Base-by-base conservation (phyloP, 35 echinoderm and acorn worm species). In the Lytechinus variegatus region DNA sequence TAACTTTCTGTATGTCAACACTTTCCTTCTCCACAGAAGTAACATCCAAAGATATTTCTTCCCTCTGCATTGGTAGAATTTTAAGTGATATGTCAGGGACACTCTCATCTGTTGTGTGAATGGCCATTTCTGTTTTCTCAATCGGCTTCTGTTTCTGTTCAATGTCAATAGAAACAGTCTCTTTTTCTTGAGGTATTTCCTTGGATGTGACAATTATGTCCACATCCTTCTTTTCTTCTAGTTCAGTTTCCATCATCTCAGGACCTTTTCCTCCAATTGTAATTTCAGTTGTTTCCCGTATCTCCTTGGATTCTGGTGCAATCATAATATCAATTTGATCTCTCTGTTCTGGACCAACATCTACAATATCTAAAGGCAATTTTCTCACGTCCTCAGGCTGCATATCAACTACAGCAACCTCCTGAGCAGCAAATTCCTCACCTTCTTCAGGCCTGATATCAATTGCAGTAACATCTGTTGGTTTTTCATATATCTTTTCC, bases 371-470 rank as follows among this genome's bases (percentile, higher is more conserved):
- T 56, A 29, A 6, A 6, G 54, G 13, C 24, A 29, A 19, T 33
- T 95, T 86, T 61, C 86, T 29, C 87, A 89, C 86, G 24, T 96
- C 95, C 53, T 96, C 27, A 92, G 55, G 88, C 61, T 93, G 92
- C 13, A 27, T 44, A 29, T 92, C 55, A 24, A 91, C 6, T 9
- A 57, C 9, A 27, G 54, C 19, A 89, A 95, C 57, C 54, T 95
- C 95, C 55, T 95, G 87, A 54, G 92, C 4, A 55, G 66, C 12
- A 79, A n/a, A 79, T 79, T 79, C 66, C 21, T n/a, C 66, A 79
- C 4, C 66, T 79, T 79, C 88, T 33, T 90, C 88, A 90, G 88
- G 6, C 24, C 27, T 90, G 88, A 90, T 19, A 9, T 89, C n/a
- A 52, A 89, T 52, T 90, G 88, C 28, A 90, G 88, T 52, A 9